Evolutionary conservation across 2,113 vertebrate genomes (phyloP), one percentile per base, ranked within the genome.

Genomic region (Dascyllus trimaculatus): DNA sequence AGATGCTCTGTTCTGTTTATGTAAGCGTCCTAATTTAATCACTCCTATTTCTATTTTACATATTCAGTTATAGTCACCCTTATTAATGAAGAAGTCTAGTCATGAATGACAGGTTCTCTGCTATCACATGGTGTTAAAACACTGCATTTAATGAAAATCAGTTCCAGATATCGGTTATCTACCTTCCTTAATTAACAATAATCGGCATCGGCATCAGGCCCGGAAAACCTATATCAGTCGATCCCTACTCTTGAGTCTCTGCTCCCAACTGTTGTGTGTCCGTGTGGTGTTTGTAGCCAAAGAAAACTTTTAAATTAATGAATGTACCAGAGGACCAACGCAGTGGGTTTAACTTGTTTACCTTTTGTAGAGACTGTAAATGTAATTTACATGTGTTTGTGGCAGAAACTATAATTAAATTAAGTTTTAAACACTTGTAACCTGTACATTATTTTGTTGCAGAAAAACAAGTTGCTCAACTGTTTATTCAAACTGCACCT

Each of bases 231-330:
- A 29, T 29, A 29, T 29, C 29, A 29, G 29, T 29, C 29, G 29
- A 29, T 29, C 29, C 29, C 29, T 29, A 29, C 29, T 29, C 38
- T 40, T 22, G 8, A n/a, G 22, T 61, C 80, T 81, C 52, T 11
- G 65, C 71, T 65, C 43, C 49, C 56, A 68, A 71, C 63, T 54
- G 32, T 77, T 54, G 32, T 80, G 58, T 71, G 35, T 63, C 52
- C 17, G 26, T 58, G 38, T 73, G 32, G 18, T 54, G 66, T 83
- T 75, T 75, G 49, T 82, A 88, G 84, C 86, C 84, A 92, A 92
- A 91, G 84, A 85, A 75, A 82, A 73, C 53, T 11, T 74, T 54
- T 48, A 45, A 63, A 52, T 52, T 3, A 71, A 29, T 29, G 14
- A 58, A 54, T 64, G 67, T 84, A 43, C 74, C 29, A 51, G 24